Conservation (phyloP, 2,113 vertebrate genomes). For the Terrapene triunguis region DNA sequence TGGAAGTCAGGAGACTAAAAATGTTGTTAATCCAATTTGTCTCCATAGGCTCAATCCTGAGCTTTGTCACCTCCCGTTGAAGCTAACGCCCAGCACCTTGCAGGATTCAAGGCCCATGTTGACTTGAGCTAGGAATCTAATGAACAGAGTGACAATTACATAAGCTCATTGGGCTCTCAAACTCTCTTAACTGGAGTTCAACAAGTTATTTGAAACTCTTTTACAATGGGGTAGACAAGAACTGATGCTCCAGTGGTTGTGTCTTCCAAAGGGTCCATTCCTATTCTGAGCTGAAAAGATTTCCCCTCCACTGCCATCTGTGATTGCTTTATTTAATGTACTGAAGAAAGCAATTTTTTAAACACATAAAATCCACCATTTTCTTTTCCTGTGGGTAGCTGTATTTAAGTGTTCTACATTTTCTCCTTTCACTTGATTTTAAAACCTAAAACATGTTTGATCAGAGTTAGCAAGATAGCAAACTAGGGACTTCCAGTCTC, state of each 20-base stretch:
- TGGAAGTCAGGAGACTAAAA: not conserved
- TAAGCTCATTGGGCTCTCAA: not conserved
- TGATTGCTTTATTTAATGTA: not conserved
- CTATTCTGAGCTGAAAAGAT: not conserved
- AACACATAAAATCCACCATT: not conserved
- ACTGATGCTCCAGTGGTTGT: rapidly evolving
- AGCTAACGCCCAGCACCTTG: not conserved
- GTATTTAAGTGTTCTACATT: not conserved
- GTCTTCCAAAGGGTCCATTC: not conserved
- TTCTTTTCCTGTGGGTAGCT: not conserved
- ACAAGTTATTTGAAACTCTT: not conserved
- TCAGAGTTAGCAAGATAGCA: not conserved
- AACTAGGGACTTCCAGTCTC: not conserved
- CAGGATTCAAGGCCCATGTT: not conserved
- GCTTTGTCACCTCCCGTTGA: not conserved
- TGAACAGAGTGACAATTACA: not conserved
- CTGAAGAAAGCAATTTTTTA: not conserved
- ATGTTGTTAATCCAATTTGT: not conserved
- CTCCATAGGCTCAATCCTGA: not conserved
- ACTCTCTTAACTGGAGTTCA: not conserved
- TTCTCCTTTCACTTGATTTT: not conserved
- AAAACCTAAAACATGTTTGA: conserved; percentile 6
- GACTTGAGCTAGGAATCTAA: not conserved
- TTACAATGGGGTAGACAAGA: not conserved
- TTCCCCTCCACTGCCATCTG: not conserved